Percentiles rank a stretch among this genome's conserved stretches.
phyloP scores from a whole-genome alignment of 2,888 invertebrate genomes.

The Epirrhoe tristata region DNA sequence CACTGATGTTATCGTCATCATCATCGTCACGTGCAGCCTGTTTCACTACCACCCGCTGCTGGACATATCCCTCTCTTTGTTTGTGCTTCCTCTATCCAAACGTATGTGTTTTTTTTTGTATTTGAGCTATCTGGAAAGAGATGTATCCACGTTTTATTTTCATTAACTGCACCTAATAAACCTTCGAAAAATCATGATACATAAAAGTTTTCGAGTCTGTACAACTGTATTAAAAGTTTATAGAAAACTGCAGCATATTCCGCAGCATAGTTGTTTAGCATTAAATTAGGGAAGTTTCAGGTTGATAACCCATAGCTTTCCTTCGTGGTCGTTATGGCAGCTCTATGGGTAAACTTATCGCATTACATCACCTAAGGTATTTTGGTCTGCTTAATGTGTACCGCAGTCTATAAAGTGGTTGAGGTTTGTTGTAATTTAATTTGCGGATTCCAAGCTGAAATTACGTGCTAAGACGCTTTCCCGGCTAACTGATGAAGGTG shows the following conservation, averaged over 20 bases:
- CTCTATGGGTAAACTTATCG: conserved; percentile 72
- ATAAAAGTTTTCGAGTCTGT: neutral
- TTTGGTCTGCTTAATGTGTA: conserved; percentile 51
- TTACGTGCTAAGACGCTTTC: conserved; percentile 21
- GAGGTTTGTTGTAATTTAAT: conserved; percentile 38
- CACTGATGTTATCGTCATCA: no score
- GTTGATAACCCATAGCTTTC: conserved; percentile 71
- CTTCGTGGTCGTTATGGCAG: conserved; percentile 64
- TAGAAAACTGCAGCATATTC: conserved; percentile 33
- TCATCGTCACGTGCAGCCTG: no score
- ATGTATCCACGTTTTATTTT: no score
- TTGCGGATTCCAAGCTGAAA: conserved; percentile 28
- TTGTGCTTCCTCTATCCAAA: no score
- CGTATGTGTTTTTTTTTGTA: no score
- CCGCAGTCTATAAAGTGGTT: conserved; percentile 39
- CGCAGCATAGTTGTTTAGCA: conserved; percentile 65
- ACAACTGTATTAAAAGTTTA: conserved; percentile 22
- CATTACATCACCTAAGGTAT: conserved; percentile 73
- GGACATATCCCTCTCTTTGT: no score
- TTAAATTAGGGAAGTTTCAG: conserved; percentile 73
- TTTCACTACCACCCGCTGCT: no score
- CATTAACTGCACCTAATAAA: no score
- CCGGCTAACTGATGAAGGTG: conserved; percentile 10
- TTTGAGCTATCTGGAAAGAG: no score
- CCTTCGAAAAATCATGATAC: neutral